A percentile compares a stretch with the other conserved stretches of the same genome.
Conservation (phyloP, 2,888 invertebrate genomes). For the Geotrupes spiniger region DNA sequence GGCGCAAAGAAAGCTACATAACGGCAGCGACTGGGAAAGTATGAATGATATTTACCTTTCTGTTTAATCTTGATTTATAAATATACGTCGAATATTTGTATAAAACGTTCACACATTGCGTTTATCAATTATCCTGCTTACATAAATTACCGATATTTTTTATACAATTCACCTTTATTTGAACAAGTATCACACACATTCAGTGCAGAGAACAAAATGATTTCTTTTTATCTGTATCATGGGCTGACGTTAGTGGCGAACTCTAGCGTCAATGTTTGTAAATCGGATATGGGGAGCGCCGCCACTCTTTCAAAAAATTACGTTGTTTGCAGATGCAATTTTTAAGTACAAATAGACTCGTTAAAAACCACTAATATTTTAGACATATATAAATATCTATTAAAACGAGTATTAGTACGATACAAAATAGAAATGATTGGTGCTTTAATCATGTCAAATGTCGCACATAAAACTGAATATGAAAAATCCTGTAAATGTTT, state of each 20-base stretch:
- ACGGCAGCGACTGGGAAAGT: slow-evolving; percentile 13
- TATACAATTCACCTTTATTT: slow-evolving; percentile 24
- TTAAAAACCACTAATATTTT: too few species aligned
- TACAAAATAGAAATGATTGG: too few species aligned
- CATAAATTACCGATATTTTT: slow-evolving; percentile 22
- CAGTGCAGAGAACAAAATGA: slow-evolving; percentile 30
- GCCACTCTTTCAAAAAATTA: slow-evolving; percentile 15
- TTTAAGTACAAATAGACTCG: too few species aligned
- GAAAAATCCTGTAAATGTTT: too few species aligned
- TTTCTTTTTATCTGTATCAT: slow-evolving; percentile 17
- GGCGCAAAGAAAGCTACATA: slow-evolving; percentile 21
- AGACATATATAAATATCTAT: too few species aligned
- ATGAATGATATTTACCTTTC: slow-evolving; percentile 25
- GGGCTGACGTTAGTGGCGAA: slow-evolving; percentile 11
- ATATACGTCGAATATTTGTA: slow-evolving; percentile 23
- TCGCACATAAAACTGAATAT: too few species aligned
- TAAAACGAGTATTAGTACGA: too few species aligned
- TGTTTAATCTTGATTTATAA: slow-evolving; percentile 25
- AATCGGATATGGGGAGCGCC: slow-evolving; percentile 6
- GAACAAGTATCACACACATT: slow-evolving; percentile 29
- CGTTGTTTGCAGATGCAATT: too few species aligned
- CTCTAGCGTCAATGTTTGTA: slow-evolving; percentile 17
- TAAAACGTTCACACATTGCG: slow-evolving; percentile 26
- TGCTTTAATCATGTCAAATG: too few species aligned
- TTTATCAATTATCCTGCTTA: slow-evolving; percentile 17